Percentiles rank a stretch among this genome's conserved stretches.
phyloP scores from a whole-genome alignment of 2,113 vertebrate species.

The Ploceus nigricollis region DNA sequence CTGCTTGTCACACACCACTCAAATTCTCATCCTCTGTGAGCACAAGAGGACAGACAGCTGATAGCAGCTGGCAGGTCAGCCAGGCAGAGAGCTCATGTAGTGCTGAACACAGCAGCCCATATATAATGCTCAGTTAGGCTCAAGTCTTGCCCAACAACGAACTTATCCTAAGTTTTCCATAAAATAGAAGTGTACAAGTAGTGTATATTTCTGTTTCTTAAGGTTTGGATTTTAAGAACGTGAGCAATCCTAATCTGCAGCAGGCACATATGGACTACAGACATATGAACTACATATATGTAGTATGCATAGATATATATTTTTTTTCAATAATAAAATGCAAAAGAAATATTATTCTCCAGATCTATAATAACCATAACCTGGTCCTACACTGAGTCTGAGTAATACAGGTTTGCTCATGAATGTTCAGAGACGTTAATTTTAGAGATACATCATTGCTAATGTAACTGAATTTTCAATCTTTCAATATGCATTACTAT shows the following conservation, averaged over 20 bases:
- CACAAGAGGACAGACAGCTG: not conserved
- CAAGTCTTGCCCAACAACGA: not conserved
- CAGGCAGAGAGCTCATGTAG: not conserved
- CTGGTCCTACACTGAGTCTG: not conserved
- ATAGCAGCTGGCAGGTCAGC: not conserved
- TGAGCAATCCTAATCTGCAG: not conserved
- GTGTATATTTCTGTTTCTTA: not conserved
- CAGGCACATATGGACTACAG: not conserved
- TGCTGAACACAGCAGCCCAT: not conserved
- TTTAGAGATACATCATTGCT: not conserved
- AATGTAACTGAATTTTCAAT: not conserved
- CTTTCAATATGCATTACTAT: not conserved
- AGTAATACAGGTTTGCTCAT: not conserved
- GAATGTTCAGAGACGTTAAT: not conserved
- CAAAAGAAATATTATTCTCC: not conserved
- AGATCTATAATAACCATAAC: not conserved
- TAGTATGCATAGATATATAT: accelerated
- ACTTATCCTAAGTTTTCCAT: not conserved
- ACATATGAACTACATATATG: not conserved
- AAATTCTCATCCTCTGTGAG: not conserved
- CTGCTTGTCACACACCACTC: not conserved
- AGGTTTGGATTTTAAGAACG: not conserved
- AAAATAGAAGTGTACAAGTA: not conserved
- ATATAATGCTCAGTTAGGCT: not conserved
- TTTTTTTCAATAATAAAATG: not conserved